A percentile compares a stretch with the other conserved stretches of the same genome.
phyloP scores from a whole-genome alignment of 92 coral and sea anemone genomes.

The Phenganax subtilis region DNA sequence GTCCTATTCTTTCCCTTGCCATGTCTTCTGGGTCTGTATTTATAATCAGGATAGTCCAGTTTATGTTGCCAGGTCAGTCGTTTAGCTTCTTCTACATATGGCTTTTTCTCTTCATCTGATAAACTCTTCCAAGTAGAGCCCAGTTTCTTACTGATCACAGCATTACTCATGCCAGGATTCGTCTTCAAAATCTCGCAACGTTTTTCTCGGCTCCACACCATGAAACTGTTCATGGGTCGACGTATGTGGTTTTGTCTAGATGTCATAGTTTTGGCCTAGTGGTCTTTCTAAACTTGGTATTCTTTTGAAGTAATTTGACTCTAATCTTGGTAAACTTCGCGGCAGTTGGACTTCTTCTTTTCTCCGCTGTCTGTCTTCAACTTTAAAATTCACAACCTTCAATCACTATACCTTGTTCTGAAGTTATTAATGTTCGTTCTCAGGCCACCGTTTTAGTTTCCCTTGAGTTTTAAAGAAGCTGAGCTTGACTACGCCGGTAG shows the following conservation, averaged over 20 bases:
- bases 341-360: too few relatives aligned
- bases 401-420: too few relatives aligned
- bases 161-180: conserved; percentile 78
- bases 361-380: too few relatives aligned
- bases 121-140: conserved; percentile 76
- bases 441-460: not conserved
- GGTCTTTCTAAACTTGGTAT: not conserved
- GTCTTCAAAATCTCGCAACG: conserved; percentile 69
- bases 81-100: conserved; percentile 71
- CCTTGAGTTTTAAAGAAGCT: not conserved
- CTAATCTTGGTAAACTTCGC: too few relatives aligned
- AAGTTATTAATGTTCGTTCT: too few relatives aligned
- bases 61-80: conserved; percentile 59
- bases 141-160: conserved; percentile 70
- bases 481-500: not conserved
- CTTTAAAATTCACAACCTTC: too few relatives aligned
- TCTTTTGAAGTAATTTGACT: not conserved
- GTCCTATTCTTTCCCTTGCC: conserved; percentile 21
- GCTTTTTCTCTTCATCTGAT: conserved; percentile 62
- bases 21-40: conserved; percentile 63
- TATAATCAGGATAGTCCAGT: conserved; percentile 65
- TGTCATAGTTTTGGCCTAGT: not conserved
- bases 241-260: conserved; percentile 54
- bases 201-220: conserved; percentile 87
- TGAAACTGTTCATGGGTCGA: conserved; percentile 85